Conservation (phyloP, 2,888 invertebrate species). For the Deilephila elpenor region DNA sequence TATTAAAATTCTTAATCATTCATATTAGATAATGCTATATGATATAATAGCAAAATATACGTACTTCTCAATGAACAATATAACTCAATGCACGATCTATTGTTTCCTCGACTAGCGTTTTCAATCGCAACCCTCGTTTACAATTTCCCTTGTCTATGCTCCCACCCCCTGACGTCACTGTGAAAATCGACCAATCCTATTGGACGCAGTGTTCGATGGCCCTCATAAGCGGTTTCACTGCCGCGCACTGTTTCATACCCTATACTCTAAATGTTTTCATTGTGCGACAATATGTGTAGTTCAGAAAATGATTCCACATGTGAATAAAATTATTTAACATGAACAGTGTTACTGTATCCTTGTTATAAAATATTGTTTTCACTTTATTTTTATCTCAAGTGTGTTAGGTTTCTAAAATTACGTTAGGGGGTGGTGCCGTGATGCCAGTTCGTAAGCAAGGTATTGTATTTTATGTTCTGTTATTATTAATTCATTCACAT, state of each 20-base stretch:
- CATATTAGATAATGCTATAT: too few species aligned
- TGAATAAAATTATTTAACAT: slow-evolving; percentile 75
- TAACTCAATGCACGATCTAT: not conserved
- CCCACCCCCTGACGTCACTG: slow-evolving; percentile 85
- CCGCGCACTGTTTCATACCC: slow-evolving; percentile 68
- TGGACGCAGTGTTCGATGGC: slow-evolving; percentile 79
- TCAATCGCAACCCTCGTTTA: slow-evolving; percentile 62
- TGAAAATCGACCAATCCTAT: slow-evolving; percentile 87
- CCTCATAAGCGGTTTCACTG: slow-evolving; percentile 70
- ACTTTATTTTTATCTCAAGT: slow-evolving; percentile 65
- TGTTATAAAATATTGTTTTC: slow-evolving; percentile 67
- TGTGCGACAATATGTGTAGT: slow-evolving; percentile 69
- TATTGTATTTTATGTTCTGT: slow-evolving; percentile 64
- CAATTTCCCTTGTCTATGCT: slow-evolving; percentile 76
- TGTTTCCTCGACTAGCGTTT: slow-evolving; percentile 6
- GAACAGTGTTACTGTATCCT: slow-evolving; percentile 56
- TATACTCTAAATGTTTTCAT: slow-evolving; percentile 78
- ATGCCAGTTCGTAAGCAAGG: slow-evolving; percentile 92
- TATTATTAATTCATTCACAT: not conserved
- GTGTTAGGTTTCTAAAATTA: slow-evolving; percentile 73
- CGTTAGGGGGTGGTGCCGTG: slow-evolving; percentile 83
- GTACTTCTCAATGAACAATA: not conserved
- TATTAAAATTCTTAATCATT: too few species aligned
- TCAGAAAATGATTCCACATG: slow-evolving; percentile 66
- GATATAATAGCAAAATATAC: too few species aligned